Percentiles rank a stretch among this genome's conserved stretches.
phyloP scores from a whole-genome alignment of 1,140 invertebrate genomes.

The Thalassaphorura encarpata region DNA sequence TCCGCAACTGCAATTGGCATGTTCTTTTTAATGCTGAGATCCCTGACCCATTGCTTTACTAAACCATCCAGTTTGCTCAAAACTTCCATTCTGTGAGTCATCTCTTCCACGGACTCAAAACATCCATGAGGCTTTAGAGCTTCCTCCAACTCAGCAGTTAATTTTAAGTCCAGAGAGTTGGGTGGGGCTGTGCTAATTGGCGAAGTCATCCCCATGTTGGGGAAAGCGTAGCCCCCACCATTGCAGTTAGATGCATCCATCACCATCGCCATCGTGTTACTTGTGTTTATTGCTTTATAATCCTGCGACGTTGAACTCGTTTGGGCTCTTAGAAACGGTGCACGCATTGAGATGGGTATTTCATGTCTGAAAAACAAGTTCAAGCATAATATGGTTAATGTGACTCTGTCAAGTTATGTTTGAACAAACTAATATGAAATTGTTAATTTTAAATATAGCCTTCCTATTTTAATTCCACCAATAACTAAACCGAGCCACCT shows the following conservation, averaged over 20 bases:
- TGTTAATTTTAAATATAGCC: no score
- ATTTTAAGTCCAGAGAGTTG: slow-evolving; percentile 68
- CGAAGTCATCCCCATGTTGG: slow-evolving; percentile 62
- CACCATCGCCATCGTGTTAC: no score
- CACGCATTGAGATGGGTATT: no score
- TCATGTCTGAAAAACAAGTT: no score
- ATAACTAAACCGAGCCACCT: no score
- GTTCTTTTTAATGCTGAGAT: slow-evolving; percentile 75
- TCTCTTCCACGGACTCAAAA: slow-evolving; percentile 81
- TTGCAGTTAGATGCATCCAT: neutral
- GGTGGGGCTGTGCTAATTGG: slow-evolving; percentile 82
- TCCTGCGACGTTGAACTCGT: no score
- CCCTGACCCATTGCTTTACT: slow-evolving; percentile 84
- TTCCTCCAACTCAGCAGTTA: slow-evolving; percentile 72
- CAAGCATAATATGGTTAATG: no score
- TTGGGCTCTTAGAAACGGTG: no score
- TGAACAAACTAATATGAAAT: no score
- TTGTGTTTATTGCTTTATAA: no score
- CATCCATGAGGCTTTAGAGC: slow-evolving; percentile 69
- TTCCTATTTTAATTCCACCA: no score
- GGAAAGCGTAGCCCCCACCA: neutral
- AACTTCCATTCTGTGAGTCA: slow-evolving; percentile 65
- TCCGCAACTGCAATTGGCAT: slow-evolving; percentile 77
- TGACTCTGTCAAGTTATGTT: no score
- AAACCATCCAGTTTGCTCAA: slow-evolving; percentile 71